Base-by-base conservation (phyloP, 2,113 vertebrate genomes). In the Aix galericulata region DNA sequence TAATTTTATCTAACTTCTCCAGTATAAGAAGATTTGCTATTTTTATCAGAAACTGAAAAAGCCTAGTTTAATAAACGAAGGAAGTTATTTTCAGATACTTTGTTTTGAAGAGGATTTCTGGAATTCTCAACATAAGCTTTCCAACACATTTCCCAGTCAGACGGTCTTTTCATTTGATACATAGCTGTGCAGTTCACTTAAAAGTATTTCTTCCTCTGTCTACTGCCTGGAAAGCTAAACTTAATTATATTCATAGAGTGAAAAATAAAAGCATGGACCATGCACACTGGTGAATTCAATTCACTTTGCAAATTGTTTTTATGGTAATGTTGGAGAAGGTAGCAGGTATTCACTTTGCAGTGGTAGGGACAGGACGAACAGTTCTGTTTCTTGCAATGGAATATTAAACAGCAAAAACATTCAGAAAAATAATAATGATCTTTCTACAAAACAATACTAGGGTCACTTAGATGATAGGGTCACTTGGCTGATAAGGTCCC, bases 231-330 rank as follows among this genome's bases (percentile, higher is more conserved):
- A 82, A 94, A 81, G 20, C 63, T 71, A 82, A 82, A 95, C 86
- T 95, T 94, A 95, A 91, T 96, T 93, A 85, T 29, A 93, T 87
- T 91, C 55, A 86, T 66, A 73, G 80, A 89, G 23, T 38, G 26
- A 86, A 86, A 78, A 94, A 96, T 84, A 69, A 85, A 95, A 78
- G 26, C 64, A 64, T 17, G 63, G 63, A 80, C 42, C 13, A 63
- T 69, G 38, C 81, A 94, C 42, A 42, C 29, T 67, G 64, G 50
- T 74, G 81, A 89, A 79, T 58, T 44, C 38, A 90, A 92, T 94
- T 95, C 58, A 86, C 50, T 93, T 83, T 13, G 34, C 10, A 90
- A 93, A 95, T 95, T 90, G 72, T 91, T 94, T 96, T 96, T 86
- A 94, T 89, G 95, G 38, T 50, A 92, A 62, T 93, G 73, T 73